Base-by-base conservation (phyloP, 2,888 invertebrate species). In the Stomorhina lunata region DNA sequence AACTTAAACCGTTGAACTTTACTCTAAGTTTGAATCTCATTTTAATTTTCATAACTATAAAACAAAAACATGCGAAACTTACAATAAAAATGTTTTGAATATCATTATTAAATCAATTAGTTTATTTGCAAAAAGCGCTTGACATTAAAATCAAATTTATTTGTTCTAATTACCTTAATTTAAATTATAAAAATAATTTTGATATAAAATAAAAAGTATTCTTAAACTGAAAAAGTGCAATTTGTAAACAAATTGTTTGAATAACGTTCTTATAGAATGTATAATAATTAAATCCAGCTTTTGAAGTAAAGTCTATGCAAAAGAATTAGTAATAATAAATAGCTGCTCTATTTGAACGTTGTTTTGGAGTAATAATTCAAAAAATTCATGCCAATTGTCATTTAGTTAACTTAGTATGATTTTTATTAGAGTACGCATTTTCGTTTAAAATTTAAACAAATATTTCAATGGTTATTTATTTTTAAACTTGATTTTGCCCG, bases 71-170 rank as follows among this genome's bases (percentile, higher is more conserved):
- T 84, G 84, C 82, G 66, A 78, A 82, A 83, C 81, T 82, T 84
- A 84, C 71, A 85, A 87, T 86, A 81, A 85, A 84, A 84, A 84
- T 81, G 87, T 78, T 86, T 85, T 84, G 66, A 81, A 81, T 85
- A 83, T 84, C 40, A 63, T 84, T n/a, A n/a, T n/a, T 84, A 84
- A 84, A 81, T 81, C 84, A 84, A 84, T 86, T 89, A 69, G 78
- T 78, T 65, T 78, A 82, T 82, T 90, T 90, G 89, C 90, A 90
- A 90, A 90, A 90, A 90, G 90, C 90, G 90, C 90, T 90, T 90
- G 89, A 90, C 90, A 89, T 87, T 86, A 86, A 87, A 87, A 86
- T 84, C 27, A 82, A 75, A 80, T 80, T 81, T 68, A 83, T 79
- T 73, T 79, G 80, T 77, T 81, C 5, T 66, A 79, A 81, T 81